Evolutionary conservation across 2,113 vertebrate species (phyloP), one percentile per base, ranked within the genome.

Genomic region (Romanogobio albipinnatus): DNA sequence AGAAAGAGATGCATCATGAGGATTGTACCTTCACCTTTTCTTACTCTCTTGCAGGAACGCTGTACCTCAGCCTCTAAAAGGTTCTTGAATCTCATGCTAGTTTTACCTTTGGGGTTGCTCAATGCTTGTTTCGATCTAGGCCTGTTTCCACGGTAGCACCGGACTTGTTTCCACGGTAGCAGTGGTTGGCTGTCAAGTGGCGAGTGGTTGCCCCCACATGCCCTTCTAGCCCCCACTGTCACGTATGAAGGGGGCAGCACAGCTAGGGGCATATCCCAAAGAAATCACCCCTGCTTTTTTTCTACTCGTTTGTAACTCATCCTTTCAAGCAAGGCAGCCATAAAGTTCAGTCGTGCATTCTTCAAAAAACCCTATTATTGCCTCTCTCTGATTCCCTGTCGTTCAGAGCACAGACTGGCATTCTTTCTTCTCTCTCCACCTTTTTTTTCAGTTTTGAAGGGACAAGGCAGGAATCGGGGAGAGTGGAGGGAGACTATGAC

Each of bases 311-410:
- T 93, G 91, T 92, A 92, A 93, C 90, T 91, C 78, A 90, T 93
- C 92, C 93, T 95, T 94, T 94, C 91, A 94, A 94, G 93, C 92
- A 93, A 92, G 91, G 92, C 91, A 85, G 92, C 87, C 91, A 92
- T 92, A 94, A 95, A 94, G 93, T 95, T 95, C 93, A 94, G 91
- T 93, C 90, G 90, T 90, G 83, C 91, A 89, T 93, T 94, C 92
- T 94, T 95, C 93, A 94, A 94, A 93, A 93, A 92, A 92, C 88
- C 85, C 92, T 90, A 93, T 94, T 93, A 94, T 93, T 93, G 92
- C 88, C 88, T 86, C 86, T 87, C 91, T 94, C 91, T 93, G 93
- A 94, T 93, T 94, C 91, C 80, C 87, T 92, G 91, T 93, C 93
- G 90, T 86, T 93, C 90, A 66, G 92, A 13, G 90, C 90, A 68